Evolutionary conservation across 2,113 vertebrate genomes (phyloP).

Genomic region (Pygoscelis adeliae): DNA sequence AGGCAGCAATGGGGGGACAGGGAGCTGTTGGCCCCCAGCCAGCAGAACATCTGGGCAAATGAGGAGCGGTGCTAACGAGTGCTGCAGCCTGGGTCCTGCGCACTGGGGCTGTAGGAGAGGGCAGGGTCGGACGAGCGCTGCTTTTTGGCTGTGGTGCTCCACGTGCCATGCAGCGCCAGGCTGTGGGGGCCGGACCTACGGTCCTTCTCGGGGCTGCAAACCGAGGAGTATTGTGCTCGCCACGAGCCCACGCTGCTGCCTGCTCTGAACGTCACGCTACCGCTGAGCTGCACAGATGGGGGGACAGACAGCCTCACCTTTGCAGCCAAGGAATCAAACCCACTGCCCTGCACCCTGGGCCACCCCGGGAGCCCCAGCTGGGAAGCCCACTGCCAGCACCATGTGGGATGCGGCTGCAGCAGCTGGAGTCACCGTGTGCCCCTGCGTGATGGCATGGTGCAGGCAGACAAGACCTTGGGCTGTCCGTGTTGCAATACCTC

Average conservation of each 20-base stretch:
- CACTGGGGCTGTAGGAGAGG: neutral
- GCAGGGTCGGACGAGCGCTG: neutral
- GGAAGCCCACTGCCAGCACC: neutral
- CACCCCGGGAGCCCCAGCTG: too few relatives aligned
- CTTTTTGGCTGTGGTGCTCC: neutral
- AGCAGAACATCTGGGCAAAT: neutral
- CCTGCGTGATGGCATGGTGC: fast-evolving
- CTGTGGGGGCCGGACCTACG: fast-evolving
- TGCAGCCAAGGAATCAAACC: neutral
- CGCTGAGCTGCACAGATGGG: fast-evolving
- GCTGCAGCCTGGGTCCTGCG: neutral
- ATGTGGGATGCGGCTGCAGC: neutral
- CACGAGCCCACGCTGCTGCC: neutral
- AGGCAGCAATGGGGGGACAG: fast-evolving
- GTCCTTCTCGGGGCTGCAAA: neutral
- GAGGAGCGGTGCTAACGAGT: neutral
- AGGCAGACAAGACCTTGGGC: neutral
- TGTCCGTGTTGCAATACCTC: fast-evolving
- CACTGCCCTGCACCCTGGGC: neutral
- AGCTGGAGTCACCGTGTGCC: fast-evolving
- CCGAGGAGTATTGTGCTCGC: fast-evolving
- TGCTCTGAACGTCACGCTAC: neutral
- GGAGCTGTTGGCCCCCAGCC: neutral
- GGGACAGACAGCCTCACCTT: neutral
- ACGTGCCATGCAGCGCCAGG: fast-evolving